Conservation (phyloP, 2,888 invertebrate genomes). For the Luperina testacea region DNA sequence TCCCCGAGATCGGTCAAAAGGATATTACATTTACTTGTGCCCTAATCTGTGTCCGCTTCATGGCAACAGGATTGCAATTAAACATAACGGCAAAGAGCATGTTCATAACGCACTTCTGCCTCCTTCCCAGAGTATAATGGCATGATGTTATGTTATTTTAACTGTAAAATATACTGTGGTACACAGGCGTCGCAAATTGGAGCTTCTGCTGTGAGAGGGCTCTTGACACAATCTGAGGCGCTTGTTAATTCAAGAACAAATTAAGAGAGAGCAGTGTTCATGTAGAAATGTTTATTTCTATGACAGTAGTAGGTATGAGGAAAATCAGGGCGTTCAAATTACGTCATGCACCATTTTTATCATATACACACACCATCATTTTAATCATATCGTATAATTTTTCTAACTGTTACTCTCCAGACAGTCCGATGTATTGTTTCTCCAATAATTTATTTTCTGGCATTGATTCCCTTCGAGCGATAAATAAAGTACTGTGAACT, state of each 20-base stretch:
- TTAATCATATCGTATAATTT: not conserved
- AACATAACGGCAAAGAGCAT: not conserved
- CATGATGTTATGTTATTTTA: constrained; percentile 37
- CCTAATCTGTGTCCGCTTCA: no score
- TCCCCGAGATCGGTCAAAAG: not conserved
- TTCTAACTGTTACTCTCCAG: not conserved
- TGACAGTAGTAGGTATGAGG: not conserved
- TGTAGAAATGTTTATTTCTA: not conserved
- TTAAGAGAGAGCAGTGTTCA: constrained; percentile 29
- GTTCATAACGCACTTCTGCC: not conserved
- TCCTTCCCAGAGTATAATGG: no score
- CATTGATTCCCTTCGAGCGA: not conserved
- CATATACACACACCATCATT: not conserved
- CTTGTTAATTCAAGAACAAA: constrained; percentile 76
- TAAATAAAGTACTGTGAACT: not conserved
- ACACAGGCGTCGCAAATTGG: constrained; percentile 79
- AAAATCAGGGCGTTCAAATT: not conserved
- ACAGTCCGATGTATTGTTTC: not conserved
- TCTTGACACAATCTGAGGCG: constrained; percentile 78
- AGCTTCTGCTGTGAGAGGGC: constrained; percentile 72
- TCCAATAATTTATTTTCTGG: not conserved
- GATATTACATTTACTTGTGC: no score
- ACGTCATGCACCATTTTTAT: not conserved
- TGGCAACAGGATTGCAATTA: not conserved
- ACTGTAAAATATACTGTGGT: constrained; percentile 65